Percentiles rank a stretch among this genome's conserved stretches.
These are phyloP conservation scores for Diachasmimorpha longicaudata DNA, from an alignment of 1,140 invertebrate species.

Conservation along the genomic window DNA sequence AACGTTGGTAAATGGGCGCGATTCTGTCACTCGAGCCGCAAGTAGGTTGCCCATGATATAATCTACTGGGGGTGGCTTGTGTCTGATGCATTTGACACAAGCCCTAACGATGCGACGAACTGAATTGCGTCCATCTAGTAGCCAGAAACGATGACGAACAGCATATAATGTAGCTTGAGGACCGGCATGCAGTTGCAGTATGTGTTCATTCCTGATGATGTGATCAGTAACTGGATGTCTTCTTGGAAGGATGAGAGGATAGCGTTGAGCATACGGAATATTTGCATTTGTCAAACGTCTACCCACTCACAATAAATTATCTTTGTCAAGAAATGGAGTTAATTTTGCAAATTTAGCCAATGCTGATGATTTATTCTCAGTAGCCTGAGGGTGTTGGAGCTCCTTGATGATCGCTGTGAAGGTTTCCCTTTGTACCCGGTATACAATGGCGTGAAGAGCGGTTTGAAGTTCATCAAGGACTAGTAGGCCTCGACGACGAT, in stretches of 20 bases:
- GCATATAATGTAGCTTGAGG: no score
- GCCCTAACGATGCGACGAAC: no score
- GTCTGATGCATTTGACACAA: no score
- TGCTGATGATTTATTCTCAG: background rate
- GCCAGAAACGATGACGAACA: no score
- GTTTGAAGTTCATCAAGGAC: background rate
- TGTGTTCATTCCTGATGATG: constrained; percentile 10
- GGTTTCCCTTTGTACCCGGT: background rate
- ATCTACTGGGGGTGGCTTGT: no score
- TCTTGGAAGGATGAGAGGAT: constrained; percentile 29
- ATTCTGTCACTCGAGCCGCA: background rate
- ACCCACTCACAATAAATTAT: constrained; percentile 39
- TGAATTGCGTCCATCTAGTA: no score
- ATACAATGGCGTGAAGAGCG: background rate
- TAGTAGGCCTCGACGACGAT: background rate
- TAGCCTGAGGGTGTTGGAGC: background rate
- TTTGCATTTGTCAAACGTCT: constrained; percentile 27
- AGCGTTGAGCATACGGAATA: background rate
- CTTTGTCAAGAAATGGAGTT: constrained; percentile 36
- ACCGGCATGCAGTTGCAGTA: no score
- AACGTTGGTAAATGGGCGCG: no score
- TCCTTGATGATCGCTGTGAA: background rate
- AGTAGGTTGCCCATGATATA: no score
- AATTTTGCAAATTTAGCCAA: background rate
- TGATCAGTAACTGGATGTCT: constrained; percentile 7